Base-by-base conservation (phyloP, 1,140 invertebrate species). In the Oedothorax gibbosus region DNA sequence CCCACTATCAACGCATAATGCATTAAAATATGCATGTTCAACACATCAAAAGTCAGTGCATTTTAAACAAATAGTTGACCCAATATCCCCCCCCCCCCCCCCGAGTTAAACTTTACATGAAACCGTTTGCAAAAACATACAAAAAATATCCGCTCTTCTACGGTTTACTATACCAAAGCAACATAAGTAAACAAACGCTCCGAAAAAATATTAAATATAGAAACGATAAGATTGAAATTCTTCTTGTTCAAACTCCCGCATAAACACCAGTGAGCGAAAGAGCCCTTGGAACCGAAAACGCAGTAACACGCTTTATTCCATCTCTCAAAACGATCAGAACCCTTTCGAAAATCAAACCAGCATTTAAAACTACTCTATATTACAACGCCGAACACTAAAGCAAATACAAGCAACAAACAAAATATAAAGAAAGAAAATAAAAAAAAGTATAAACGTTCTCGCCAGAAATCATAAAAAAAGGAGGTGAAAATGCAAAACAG, bases 191-290 rank as follows among this genome's bases (percentile, higher is more conserved):
- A 73, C 71, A 73, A 71, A n/a, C 49, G 68, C 9, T 3, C 14
- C 11, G 53, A 54, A 73, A 72, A 82, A 72, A 62, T 82, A 82
- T 82, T 82, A 82, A 82, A 82, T 82, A 82, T 82, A 69, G 65
- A 82, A 73, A 69, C 56, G 79, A 82, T 64, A 49, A 72, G 65
- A 82, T 82, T 82, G 68, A 68, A 82, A 82, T 72, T n/a, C n/a
- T n/a, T n/a, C n/a, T 35, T 54, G 50, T 64, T 65, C 62, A 79
- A 18, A 12, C 21, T 35, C 54, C 18, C 12, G 18, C 12, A 12
- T 62, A 62, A 15, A 71, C 15, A 21, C 12, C 21, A 35, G 57
- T 57, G 71, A 21, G 18, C 20, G 53, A 20, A 21, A 57, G n/a
- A 53, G 56, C 62, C 53, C 50, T 50, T 20, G 62, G n/a, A 21